Evolutionary conservation across 2,797 vertebrate species (phyloP).

Genomic region (Tenualosa ilisha): DNA sequence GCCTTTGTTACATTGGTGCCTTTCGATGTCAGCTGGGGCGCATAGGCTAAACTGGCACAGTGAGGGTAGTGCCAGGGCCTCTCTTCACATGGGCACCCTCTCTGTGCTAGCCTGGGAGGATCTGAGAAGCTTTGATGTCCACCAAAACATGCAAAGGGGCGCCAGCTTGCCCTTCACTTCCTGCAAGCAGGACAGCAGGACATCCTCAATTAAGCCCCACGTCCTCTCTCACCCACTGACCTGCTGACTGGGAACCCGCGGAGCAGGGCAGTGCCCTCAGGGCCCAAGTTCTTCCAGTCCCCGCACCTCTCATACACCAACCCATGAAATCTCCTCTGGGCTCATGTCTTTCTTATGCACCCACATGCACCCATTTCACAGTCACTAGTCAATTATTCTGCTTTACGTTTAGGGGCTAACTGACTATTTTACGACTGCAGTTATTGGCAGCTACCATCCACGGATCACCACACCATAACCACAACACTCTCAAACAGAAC

Average conservation of each 20-base stretch:
- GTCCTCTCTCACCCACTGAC: slow-evolving; percentile 28
- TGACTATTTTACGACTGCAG: too few relatives aligned
- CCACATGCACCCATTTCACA: neutral
- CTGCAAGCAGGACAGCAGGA: slow-evolving; percentile 39
- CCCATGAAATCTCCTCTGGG: too few relatives aligned
- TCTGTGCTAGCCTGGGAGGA: slow-evolving; percentile 1
- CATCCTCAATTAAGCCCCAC: slow-evolving; percentile 46
- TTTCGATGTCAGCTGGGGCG: neutral
- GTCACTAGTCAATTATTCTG: too few relatives aligned
- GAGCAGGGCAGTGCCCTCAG: neutral
- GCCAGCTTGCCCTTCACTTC: slow-evolving; percentile 18
- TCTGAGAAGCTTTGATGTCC: neutral
- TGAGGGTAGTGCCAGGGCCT: neutral
- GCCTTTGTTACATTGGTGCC: neutral
- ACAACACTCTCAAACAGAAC: too few relatives aligned
- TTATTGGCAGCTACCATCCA: too few relatives aligned
- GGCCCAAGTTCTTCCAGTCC: too few relatives aligned
- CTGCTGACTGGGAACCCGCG: neutral
- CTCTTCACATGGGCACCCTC: neutral
- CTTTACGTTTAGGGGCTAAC: too few relatives aligned
- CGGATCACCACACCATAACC: too few relatives aligned
- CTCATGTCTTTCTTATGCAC: neutral
- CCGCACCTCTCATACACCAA: too few relatives aligned
- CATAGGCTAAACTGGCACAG: neutral
- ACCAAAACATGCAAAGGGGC: slow-evolving; percentile 22